Base-by-base conservation (phyloP, 1,140 invertebrate species). In the Aethina tumida region DNA sequence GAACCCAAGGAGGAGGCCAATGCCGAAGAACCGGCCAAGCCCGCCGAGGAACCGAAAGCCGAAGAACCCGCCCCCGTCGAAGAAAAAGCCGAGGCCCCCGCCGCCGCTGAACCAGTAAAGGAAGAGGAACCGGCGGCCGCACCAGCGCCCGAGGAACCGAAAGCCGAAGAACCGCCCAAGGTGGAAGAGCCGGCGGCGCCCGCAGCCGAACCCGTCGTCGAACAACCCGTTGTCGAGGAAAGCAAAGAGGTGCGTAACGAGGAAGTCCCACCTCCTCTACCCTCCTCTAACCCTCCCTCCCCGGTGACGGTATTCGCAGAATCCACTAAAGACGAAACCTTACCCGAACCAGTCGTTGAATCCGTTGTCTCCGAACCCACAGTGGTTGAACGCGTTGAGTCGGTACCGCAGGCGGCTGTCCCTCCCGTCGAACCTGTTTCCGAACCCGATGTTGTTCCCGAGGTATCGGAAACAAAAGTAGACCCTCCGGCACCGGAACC, bases 231-330 rank as follows among this genome's bases (percentile, higher is more conserved):
- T 13, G 48, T 30, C 25, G 47, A 47, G 30, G 50, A 53, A 24
- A 32, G 52, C 42, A 62, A 60, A 58, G 59, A 62, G 59, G 59
- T 62, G 59, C 56, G 59, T 62, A 62, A 31, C 39, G 59, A 60
- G 45, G 59, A 62, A 51, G 45, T 59, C 39, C 60, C 58, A 38
- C 60, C 60, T 13, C 60, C 60, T 35, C 54, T 62, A 33, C 60
- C 60, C 18, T 53, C 57, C 52, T 59, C 60, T 18, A 59, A 60
- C 38, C 60, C 60, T 25, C 60, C 60, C 16, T 55, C 49, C 41
- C 51, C 55, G 45, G 55, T 62, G 44, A 58, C 54, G 45, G 59
- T 55, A 15, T 62, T 62, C 33, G 58, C 58, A 40, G 60, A 62
- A 41, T 58, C 58, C 20, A 59, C 56, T 17, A 62, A 59, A 47